Percentiles rank a stretch among this genome's conserved stretches.
These are phyloP conservation scores for Myotis lucifugus DNA, from an alignment of 2,113 vertebrate genomes.

Conservation along the genomic window DNA sequence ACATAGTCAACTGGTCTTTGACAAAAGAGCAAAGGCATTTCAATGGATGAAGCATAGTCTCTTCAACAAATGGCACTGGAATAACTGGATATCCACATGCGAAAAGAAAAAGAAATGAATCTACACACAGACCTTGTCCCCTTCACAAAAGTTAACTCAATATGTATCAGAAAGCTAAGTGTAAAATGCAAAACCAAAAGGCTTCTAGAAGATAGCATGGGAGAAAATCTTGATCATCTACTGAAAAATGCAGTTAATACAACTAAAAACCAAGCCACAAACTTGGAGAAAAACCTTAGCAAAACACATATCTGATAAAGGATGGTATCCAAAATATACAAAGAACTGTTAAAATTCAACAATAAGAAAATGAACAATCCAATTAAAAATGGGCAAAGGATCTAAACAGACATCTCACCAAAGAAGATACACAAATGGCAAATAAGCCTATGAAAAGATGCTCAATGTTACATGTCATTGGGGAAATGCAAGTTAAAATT, in stretches of 20 bases:
- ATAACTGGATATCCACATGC: no score
- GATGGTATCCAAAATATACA: not conserved
- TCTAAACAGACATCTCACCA: not conserved
- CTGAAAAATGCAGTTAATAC: not conserved
- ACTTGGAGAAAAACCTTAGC: not conserved
- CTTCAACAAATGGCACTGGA: not conserved
- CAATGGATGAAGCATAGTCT: not conserved
- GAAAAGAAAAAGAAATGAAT: not conserved
- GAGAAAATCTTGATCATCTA: not conserved
- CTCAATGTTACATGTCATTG: not conserved
- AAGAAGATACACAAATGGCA: not conserved
- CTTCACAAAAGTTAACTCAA: not conserved
- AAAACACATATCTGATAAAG: not conserved
- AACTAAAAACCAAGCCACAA: not conserved
- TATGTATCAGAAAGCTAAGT: no score
- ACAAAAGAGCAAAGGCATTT: not conserved
- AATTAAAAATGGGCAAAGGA: not conserved
- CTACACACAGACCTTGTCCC: not conserved
- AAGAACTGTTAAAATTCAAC: constrained; percentile 12
- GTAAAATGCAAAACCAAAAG: not conserved
- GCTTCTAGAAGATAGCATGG: not conserved
- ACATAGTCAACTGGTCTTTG: not conserved
- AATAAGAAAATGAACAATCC: not conserved
- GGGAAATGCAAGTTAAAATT: not conserved
- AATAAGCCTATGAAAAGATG: not conserved